Evolutionary conservation across 2,888 invertebrate genomes (phyloP).

Genomic region (Vesta saturnalis): DNA sequence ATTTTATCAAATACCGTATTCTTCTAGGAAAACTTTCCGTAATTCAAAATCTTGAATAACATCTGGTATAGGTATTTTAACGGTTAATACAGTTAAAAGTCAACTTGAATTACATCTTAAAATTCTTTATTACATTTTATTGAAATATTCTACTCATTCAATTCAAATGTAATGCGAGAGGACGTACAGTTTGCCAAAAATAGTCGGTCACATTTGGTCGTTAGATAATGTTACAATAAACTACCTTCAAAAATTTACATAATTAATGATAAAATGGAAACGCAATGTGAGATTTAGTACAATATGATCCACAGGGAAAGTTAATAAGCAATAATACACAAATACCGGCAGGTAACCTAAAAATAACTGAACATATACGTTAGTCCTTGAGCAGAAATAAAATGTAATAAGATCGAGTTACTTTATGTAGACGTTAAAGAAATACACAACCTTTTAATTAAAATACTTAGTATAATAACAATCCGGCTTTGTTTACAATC

Average conservation of each 20-base stretch:
- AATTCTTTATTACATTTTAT: background rate
- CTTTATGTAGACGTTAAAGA: constrained; percentile 7
- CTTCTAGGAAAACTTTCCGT: background rate
- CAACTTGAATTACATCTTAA: background rate
- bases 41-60: background rate
- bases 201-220: background rate
- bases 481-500: constrained; percentile 10
- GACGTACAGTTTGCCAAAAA: constrained; percentile 7
- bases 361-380: background rate
- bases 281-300: too few species aligned
- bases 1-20: background rate
- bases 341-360: constrained; percentile 12
- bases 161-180: background rate
- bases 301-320: too few species aligned
- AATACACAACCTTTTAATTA: background rate
- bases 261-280: too few species aligned
- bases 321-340: background rate
- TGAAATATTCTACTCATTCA: too few species aligned
- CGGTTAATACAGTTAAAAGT: constrained; percentile 4
- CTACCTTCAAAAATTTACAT: background rate
- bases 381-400: constrained; percentile 13
- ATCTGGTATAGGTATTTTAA: constrained; percentile 6
- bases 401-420: constrained; percentile 4
- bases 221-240: background rate
- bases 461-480: background rate